phyloP scores from a whole-genome alignment of 2,888 invertebrate species.

The Schizaphis graminum region DNA sequence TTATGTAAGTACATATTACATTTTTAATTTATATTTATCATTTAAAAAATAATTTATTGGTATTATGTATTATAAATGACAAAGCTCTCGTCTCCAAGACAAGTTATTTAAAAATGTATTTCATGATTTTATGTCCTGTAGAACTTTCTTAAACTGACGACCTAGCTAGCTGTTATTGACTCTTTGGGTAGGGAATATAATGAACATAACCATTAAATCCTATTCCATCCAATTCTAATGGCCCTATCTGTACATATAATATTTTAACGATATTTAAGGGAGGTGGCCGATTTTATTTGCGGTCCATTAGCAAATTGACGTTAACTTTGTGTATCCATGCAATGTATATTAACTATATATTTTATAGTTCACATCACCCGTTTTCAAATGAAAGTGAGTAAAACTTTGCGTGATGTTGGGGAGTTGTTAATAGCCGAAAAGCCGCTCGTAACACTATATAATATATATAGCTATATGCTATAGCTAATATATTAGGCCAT shows the following conservation, averaged over 20 bases:
- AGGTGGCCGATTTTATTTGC: background rate
- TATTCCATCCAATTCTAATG: background rate
- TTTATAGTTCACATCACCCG: slow-evolving; percentile 5
- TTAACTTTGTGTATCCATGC: slow-evolving; percentile 37
- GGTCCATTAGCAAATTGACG: slow-evolving; percentile 55
- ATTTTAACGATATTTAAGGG: slow-evolving; percentile 4
- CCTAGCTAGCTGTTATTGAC: background rate
- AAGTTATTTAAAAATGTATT: background rate
- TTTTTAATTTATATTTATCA: background rate
- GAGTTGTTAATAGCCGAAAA: background rate
- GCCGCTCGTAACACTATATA: background rate
- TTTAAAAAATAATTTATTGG: background rate
- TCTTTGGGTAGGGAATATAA: background rate
- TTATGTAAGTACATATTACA: background rate
- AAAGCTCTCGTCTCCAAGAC: background rate
- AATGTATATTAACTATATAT: slow-evolving; percentile 20
- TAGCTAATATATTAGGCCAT: slow-evolving; percentile 15
- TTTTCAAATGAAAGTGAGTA: slow-evolving; percentile 10
- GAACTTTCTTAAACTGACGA: background rate
- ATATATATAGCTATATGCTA: background rate
- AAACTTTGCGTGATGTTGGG: slow-evolving; percentile 42
- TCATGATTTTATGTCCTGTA: background rate
- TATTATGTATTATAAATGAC: background rate
- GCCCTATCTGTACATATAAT: background rate
- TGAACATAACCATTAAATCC: background rate